A percentile compares a stretch with the other conserved stretches of the same genome.
Conservation (phyloP, 92 coral and sea anemone species). For the Paramuricea clavata region DNA sequence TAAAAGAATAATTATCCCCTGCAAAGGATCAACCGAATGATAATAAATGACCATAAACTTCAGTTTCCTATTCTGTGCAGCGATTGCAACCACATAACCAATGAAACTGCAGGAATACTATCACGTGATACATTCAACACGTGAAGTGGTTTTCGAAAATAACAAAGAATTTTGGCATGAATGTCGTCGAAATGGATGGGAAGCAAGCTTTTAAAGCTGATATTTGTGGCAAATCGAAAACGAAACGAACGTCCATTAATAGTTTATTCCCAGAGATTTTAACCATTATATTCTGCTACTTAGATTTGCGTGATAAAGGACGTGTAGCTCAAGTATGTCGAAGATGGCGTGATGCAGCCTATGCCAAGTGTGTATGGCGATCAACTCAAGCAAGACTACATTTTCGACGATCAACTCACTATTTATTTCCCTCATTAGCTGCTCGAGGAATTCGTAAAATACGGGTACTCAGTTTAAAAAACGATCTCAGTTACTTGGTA, state of each 20-base stretch:
- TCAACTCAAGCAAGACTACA: conserved; percentile 98
- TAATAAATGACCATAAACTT: too few relatives aligned
- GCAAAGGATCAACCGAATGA: too few relatives aligned
- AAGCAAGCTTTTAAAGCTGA: conserved; percentile 25
- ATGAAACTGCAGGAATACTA: not conserved
- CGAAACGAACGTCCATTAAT: conserved; percentile 91
- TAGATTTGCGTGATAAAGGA: conserved; percentile 96
- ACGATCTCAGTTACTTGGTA: conserved; percentile 89
- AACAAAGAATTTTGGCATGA: conserved; percentile 57
- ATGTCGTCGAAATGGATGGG: conserved; percentile 34
- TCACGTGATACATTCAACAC: conserved; percentile 53
- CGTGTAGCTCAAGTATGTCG: conserved; percentile 96
- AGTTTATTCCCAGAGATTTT: conserved; percentile 98
- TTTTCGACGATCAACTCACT: conserved; percentile 95
- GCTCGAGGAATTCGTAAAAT: conserved; percentile 99
- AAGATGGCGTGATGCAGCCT: conserved; percentile 97
- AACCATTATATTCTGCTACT: conserved; percentile 94
- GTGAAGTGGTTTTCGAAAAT: conserved; percentile 58
- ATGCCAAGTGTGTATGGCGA: conserved; percentile 95
- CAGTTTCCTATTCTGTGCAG: not conserved
- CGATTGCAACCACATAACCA: conserved; percentile 6
- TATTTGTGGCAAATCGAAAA: conserved; percentile 59
- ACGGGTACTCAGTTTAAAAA: conserved; percentile 93
- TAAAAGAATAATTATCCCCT: too few relatives aligned
- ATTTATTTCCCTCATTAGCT: conserved; percentile 96